A percentile compares a stretch with the other conserved stretches of the same genome.
Conservation (phyloP, 2,797 vertebrate genomes). For the Malurus splendens region DNA sequence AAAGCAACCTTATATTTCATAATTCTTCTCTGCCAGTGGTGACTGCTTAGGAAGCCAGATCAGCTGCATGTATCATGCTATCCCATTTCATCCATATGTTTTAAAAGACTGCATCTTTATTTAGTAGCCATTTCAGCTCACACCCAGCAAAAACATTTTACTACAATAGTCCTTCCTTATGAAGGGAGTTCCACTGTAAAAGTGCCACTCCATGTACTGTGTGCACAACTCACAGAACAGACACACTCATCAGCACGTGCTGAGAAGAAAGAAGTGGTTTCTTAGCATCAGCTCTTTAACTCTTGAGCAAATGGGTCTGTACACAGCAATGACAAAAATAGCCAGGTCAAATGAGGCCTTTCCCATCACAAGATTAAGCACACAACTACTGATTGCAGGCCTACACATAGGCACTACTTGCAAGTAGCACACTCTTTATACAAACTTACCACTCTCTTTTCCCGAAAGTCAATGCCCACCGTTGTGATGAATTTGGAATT, state of each 20-base stretch:
- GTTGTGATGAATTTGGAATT: constrained; percentile 98
- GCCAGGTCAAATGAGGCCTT: neutral
- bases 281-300: neutral
- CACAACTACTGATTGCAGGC: neutral
- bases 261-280: neutral
- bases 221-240: neutral
- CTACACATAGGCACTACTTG: neutral
- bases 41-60: neutral
- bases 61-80: neutral
- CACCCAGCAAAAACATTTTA: neutral
- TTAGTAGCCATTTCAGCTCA: neutral
- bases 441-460: constrained; percentile 93
- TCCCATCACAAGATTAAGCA: neutral
- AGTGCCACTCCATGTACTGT: neutral
- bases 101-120: neutral
- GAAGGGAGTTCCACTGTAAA: neutral
- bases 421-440: neutral
- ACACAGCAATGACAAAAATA: neutral
- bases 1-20: neutral
- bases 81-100: neutral
- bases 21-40: neutral
- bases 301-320: neutral
- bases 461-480: constrained; percentile 97
- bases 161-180: neutral
- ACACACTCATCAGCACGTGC: neutral